These are phyloP conservation scores for Rhagophthalmus giganteus DNA, from an alignment of 2,888 invertebrate genomes.

Conservation along the genomic window DNA sequence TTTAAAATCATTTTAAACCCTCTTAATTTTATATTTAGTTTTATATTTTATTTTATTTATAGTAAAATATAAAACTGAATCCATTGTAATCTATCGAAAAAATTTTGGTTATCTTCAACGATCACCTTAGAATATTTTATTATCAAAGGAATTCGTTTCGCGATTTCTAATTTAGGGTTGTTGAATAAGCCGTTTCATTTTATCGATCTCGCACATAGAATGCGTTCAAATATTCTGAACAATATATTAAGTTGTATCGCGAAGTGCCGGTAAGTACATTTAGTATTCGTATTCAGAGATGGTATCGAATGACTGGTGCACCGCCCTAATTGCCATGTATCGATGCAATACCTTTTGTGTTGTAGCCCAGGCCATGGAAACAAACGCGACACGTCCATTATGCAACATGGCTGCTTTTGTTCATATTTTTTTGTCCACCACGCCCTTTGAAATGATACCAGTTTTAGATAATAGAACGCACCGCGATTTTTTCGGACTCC, in stretches of 20 bases:
- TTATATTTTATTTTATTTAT: background rate
- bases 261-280: conserved; percentile 44
- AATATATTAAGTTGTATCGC: conserved; percentile 33
- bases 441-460: conserved; percentile 50
- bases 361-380: conserved; percentile 50
- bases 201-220: conserved; percentile 18
- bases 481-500: conserved; percentile 23
- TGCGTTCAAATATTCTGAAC: conserved; percentile 23
- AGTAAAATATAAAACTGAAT: too few relatives aligned
- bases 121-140: too few relatives aligned
- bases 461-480: conserved; percentile 42
- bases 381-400: conserved; percentile 53
- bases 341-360: conserved; percentile 52
- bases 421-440: conserved; percentile 44
- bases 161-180: background rate
- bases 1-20: too few relatives aligned
- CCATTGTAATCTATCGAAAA: too few relatives aligned
- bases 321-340: conserved; percentile 55
- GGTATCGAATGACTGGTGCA: conserved; percentile 51
- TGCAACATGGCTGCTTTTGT: conserved; percentile 52
- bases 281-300: conserved; percentile 52
- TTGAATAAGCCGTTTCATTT: conserved; percentile 4
- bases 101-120: too few relatives aligned
- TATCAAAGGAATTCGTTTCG: too few relatives aligned
- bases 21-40: too few relatives aligned